Evolutionary conservation across 2,797 vertebrate species (phyloP).

Genomic region (Chiroxiphia lanceolata): DNA sequence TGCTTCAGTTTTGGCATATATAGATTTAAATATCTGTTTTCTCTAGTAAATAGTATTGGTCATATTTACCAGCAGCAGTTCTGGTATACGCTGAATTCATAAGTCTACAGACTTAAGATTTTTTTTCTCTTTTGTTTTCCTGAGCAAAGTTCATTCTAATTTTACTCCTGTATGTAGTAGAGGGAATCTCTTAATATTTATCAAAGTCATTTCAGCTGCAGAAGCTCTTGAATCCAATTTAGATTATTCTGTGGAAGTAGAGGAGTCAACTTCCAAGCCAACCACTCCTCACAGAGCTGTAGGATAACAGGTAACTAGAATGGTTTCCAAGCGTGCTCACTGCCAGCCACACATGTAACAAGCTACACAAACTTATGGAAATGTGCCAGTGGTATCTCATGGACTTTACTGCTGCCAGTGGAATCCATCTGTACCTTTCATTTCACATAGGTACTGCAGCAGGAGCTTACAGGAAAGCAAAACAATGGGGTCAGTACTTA

Average conservation of each 20-base stretch:
- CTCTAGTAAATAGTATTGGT: not conserved
- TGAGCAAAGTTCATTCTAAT: not conserved
- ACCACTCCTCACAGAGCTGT: not conserved
- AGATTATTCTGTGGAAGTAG: not conserved
- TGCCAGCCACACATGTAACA: not conserved
- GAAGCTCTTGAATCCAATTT: not conserved
- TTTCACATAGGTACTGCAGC: not conserved
- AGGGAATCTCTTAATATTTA: not conserved
- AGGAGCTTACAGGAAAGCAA: not conserved
- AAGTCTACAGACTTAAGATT: not conserved
- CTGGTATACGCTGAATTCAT: not conserved
- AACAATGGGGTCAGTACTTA: not conserved
- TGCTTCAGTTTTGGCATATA: not conserved
- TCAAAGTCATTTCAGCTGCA: not conserved
- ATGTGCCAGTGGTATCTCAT: not conserved
- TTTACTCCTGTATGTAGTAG: not conserved
- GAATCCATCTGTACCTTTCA: not conserved
- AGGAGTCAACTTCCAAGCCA: not conserved
- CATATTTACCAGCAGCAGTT: rapidly evolving
- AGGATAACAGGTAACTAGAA: not conserved
- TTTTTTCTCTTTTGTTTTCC: not conserved
- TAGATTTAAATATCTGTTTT: not conserved
- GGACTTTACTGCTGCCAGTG: not conserved
- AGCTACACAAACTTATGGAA: not conserved
- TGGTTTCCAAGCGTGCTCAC: not conserved